Percentiles rank a stretch among this genome's conserved stretches.
Conservation (phyloP, 2,797 vertebrate genomes). For the Syndactyla subalaris region DNA sequence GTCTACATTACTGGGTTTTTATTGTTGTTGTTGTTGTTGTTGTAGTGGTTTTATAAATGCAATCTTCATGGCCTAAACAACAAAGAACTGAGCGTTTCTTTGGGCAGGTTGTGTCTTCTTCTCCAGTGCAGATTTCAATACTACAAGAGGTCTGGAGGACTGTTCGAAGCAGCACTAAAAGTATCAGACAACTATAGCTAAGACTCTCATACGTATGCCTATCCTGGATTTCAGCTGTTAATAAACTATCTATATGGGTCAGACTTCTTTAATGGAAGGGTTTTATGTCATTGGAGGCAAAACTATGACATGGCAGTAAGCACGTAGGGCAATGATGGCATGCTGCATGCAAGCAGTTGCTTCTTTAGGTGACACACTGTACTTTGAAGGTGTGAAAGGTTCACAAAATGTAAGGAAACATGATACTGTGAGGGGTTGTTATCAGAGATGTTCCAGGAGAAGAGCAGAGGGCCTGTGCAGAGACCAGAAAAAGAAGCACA, state of each 20-base stretch:
- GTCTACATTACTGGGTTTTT: fast-evolving
- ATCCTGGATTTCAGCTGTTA: background rate
- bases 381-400: background rate
- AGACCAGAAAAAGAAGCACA: background rate
- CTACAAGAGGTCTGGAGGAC: background rate
- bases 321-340: background rate
- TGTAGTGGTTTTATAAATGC: background rate
- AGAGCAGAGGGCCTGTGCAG: background rate
- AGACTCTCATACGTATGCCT: background rate
- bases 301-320: background rate
- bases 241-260: background rate
- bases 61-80: background rate
- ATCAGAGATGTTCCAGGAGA: background rate
- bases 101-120: background rate
- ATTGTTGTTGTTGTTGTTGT: too few species aligned
- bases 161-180: background rate
- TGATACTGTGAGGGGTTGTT: too few species aligned
- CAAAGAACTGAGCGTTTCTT: background rate
- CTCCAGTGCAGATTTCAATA: background rate
- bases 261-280: background rate
- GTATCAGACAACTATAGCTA: background rate
- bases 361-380: background rate
- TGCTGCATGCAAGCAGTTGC: background rate
- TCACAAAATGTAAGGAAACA: background rate
- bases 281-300: background rate